phyloP scores from a whole-genome alignment of 2,113 vertebrate genomes.

The Reinhardtius hippoglossoides region DNA sequence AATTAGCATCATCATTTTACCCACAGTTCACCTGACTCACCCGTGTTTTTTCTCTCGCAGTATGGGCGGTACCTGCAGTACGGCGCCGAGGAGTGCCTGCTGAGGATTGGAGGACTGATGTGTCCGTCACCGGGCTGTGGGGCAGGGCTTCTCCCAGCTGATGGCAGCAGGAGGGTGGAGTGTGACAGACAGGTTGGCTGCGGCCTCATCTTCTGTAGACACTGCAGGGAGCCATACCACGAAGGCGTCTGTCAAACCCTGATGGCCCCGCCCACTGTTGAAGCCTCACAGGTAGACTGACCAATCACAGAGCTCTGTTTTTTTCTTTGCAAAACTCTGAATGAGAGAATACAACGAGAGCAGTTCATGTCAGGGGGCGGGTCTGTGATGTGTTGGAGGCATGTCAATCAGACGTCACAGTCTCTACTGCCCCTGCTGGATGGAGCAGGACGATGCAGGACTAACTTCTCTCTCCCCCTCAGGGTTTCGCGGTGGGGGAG shows the following conservation, averaged over 20 bases:
- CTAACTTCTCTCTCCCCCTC: slow-evolving; percentile 7
- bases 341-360: too few relatives aligned
- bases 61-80: slow-evolving; percentile 91
- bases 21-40: background rate
- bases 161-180: slow-evolving; percentile 78
- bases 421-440: background rate
- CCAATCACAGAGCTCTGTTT: background rate
- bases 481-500: slow-evolving; percentile 86
- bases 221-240: slow-evolving; percentile 88
- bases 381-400: too few relatives aligned
- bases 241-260: slow-evolving; percentile 76
- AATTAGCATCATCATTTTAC: background rate
- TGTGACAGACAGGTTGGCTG: slow-evolving; percentile 88
- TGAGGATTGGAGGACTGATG: slow-evolving; percentile 88
- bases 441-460: background rate
- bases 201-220: slow-evolving; percentile 89
- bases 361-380: too few relatives aligned
- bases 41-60: slow-evolving; percentile 69
- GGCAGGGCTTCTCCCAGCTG: slow-evolving; percentile 87
- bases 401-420: background rate
- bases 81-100: slow-evolving; percentile 88
- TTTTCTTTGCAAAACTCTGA: too few relatives aligned
- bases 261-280: slow-evolving; percentile 4
- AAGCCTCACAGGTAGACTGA: slow-evolving; percentile 61
- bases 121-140: slow-evolving; percentile 90